These are phyloP conservation scores for Mirounga angustirostris DNA, from an alignment of 2,113 vertebrate species.

Conservation along the genomic window DNA sequence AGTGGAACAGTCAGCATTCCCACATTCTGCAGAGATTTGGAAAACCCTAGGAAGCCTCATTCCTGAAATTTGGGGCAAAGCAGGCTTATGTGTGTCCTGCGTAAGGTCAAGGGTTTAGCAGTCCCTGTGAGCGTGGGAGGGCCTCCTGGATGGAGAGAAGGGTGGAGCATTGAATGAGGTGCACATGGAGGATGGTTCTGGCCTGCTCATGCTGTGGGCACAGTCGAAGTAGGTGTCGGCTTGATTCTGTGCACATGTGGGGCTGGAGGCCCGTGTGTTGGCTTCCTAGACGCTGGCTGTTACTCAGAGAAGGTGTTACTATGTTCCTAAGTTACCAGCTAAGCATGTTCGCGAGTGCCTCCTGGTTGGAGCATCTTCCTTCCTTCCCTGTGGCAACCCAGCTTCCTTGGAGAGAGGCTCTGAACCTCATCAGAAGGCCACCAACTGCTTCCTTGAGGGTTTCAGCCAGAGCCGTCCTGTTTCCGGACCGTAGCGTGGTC, in stretches of 20 bases:
- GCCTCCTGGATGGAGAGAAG: neutral
- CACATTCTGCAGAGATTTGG: neutral
- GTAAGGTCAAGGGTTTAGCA: neutral
- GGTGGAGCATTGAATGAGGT: neutral
- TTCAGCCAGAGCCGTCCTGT: neutral
- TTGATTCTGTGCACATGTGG: neutral
- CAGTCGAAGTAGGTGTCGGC: neutral
- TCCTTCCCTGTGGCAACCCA: neutral
- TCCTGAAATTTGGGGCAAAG: neutral
- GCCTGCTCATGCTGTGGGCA: neutral
- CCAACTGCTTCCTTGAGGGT: neutral
- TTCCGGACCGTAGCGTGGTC: neutral
- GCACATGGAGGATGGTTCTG: neutral
- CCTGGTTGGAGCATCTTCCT: neutral
- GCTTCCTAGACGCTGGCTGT: neutral
- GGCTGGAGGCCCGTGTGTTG: neutral
- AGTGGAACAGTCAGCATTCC: neutral
- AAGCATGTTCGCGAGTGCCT: neutral
- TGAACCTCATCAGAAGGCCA: neutral
- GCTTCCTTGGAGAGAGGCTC: neutral
- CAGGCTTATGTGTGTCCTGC: neutral
- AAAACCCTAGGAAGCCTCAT: neutral
- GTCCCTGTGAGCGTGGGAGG: neutral
- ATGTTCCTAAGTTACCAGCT: constrained; percentile 64
- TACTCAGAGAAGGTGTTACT: constrained; percentile 55